phyloP scores from a whole-genome alignment of 2,113 vertebrate species.

The Erythrolamprus reginae region DNA sequence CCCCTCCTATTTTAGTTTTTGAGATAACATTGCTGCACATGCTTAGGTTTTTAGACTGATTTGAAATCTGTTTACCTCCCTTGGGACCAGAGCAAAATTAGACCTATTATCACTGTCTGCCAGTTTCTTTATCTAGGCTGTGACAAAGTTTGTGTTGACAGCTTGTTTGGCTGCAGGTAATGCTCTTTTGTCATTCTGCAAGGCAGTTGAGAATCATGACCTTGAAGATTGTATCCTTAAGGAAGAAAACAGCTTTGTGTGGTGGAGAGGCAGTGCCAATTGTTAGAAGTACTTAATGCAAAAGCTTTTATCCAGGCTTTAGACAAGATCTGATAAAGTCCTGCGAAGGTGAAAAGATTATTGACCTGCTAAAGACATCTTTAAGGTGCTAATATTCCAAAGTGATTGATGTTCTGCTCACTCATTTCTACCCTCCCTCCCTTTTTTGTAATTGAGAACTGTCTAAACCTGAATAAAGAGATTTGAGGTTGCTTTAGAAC shows the following conservation, averaged over 20 bases:
- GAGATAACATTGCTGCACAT: conserved; percentile 74
- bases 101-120: conserved; percentile 89
- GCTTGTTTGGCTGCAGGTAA: conserved; percentile 89
- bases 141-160: conserved; percentile 95
- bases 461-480: conserved; percentile 82
- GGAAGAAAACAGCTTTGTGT: conserved; percentile 89
- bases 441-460: conserved; percentile 74
- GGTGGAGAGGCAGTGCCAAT: conserved; percentile 70
- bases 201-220: conserved; percentile 81
- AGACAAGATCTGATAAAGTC: conserved; percentile 97
- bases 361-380: conserved; percentile 97
- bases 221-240: conserved; percentile 86
- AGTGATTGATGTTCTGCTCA: conserved; percentile 94
- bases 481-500: conserved; percentile 77
- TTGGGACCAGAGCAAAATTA: conserved; percentile 76
- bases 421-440: conserved; percentile 61
- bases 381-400: conserved; percentile 82
- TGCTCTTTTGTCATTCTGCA: conserved; percentile 79
- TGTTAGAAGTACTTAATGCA: conserved; percentile 86
- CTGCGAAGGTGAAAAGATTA: conserved; percentile 95
- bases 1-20: conserved; percentile 66
- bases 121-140: conserved; percentile 90
- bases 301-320: conserved; percentile 90
- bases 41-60: conserved; percentile 67
- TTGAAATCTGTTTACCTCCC: conserved; percentile 79